A percentile compares a stretch with the other conserved stretches of the same genome.
Conservation (phyloP, 2,113 vertebrate genomes). For the Pyrgilauda ruficollis region DNA sequence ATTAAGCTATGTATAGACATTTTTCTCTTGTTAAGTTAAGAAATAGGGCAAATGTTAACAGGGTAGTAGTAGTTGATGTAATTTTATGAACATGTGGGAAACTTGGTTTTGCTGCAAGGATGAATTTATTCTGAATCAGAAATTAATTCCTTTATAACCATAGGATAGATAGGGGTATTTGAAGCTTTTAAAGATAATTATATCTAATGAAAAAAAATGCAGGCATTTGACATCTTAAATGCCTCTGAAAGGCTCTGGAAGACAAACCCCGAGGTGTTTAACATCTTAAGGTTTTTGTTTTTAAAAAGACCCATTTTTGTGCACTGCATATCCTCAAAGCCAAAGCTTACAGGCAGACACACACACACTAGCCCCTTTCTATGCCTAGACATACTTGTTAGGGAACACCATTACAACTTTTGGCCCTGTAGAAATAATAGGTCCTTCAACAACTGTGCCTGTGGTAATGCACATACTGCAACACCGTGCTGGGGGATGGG, state of each 20-base stretch:
- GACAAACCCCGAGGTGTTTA: not conserved
- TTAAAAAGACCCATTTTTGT: fast-evolving
- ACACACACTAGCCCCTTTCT: not conserved
- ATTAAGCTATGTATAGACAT: not conserved
- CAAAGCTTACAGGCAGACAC: not conserved
- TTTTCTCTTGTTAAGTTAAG: not conserved
- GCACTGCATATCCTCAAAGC: not conserved
- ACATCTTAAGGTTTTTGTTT: not conserved
- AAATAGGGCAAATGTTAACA: not conserved
- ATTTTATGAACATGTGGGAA: not conserved
- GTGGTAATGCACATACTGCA: not conserved
- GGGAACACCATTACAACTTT: not conserved
- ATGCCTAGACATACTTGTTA: not conserved
- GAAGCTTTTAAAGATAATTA: not conserved
- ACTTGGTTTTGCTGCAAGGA: not conserved
- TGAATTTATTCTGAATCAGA: not conserved
- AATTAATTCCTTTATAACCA: not conserved
- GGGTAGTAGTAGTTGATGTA: not conserved
- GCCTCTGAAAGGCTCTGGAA: not conserved
- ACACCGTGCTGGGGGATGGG: not conserved
- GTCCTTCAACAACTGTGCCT: not conserved
- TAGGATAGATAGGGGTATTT: not conserved
- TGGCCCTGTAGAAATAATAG: not conserved
- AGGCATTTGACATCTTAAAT: not conserved
- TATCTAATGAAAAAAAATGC: not conserved